phyloP scores from a whole-genome alignment of 2,797 vertebrate species.

The Mallotus villosus region DNA sequence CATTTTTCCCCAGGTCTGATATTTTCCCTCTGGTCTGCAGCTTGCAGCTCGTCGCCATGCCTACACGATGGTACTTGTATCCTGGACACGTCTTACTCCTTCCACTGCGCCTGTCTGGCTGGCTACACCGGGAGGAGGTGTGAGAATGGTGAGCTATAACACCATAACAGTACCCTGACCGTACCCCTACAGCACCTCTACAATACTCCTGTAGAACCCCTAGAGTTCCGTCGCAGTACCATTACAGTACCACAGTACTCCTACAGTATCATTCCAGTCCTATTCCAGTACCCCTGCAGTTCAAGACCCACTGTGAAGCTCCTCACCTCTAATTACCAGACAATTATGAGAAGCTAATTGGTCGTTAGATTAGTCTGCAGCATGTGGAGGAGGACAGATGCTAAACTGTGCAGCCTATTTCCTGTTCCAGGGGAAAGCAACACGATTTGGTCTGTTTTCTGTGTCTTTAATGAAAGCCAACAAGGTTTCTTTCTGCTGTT shows the following conservation, averaged over 20 bases:
- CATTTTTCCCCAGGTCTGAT: neutral
- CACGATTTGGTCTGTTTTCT: too few species aligned
- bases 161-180: neutral
- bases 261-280: neutral
- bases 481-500: too few species aligned
- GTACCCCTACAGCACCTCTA: neutral
- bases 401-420: too few species aligned
- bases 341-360: too few species aligned
- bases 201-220: neutral
- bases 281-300: too few species aligned
- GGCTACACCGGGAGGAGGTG: slow-evolving; percentile 91
- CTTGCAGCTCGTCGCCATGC: slow-evolving; percentile 92
- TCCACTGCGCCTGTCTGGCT: slow-evolving; percentile 90
- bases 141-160: slow-evolving; percentile 86
- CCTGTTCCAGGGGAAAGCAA: too few species aligned
- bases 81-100: slow-evolving; percentile 80
- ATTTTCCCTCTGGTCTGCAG: slow-evolving; percentile 65
- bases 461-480: too few species aligned
- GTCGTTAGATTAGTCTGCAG: too few species aligned
- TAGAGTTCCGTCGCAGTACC: neutral
- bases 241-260: neutral
- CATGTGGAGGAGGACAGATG: too few species aligned
- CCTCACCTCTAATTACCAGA: too few species aligned
- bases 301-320: too few species aligned
- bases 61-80: slow-evolving; percentile 92